A percentile compares a stretch with the other conserved stretches of the same genome.
Evolutionary conservation across 2,113 vertebrate species (phyloP).

Genomic region (Blennius ocellaris): DNA sequence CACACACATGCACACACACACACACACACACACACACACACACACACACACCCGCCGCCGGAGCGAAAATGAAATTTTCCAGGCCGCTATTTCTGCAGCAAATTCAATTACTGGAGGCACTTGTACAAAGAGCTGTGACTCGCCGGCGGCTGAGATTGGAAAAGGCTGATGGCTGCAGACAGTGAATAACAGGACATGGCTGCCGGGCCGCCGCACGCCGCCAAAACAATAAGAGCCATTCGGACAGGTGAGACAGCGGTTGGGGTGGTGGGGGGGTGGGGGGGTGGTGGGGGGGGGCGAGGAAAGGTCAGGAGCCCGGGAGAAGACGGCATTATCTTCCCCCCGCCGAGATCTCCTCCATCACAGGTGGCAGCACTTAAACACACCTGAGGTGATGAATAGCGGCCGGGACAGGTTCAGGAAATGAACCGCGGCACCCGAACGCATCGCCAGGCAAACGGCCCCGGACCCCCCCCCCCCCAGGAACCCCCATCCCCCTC

Average conservation of each 20-base stretch:
- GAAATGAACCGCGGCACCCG: too few relatives aligned
- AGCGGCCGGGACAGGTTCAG: constrained; percentile 53
- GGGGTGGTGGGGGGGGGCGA: constrained; percentile 1
- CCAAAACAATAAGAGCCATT: constrained; percentile 65
- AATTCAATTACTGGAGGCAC: constrained; percentile 99
- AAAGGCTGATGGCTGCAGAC: constrained; percentile 96
- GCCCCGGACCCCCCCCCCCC: too few relatives aligned
- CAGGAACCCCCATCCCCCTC: too few relatives aligned
- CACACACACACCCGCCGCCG: constrained; percentile 67
- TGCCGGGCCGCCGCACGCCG: constrained; percentile 42
- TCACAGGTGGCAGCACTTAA: constrained; percentile 30
- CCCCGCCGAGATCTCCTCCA: constrained; percentile 12
- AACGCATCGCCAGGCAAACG: too few relatives aligned
- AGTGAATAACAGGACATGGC: constrained; percentile 91
- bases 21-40: constrained; percentile 39
- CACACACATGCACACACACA: constrained; percentile 64
- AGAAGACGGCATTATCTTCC: constrained; percentile 63
- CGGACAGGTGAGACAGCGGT: constrained; percentile 62
- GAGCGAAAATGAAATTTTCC: constrained; percentile 98
- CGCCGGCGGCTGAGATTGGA: constrained; percentile 98
- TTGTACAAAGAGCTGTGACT: constrained; percentile 96
- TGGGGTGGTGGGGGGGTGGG: constrained; percentile 5
- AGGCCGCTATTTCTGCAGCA: constrained; percentile 98
- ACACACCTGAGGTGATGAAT: constrained; percentile 73
- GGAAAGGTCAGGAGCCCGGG: constrained; percentile 62